Evolutionary conservation across 2,113 vertebrate species (phyloP).

Genomic region (Eretmodus cyanostictus): DNA sequence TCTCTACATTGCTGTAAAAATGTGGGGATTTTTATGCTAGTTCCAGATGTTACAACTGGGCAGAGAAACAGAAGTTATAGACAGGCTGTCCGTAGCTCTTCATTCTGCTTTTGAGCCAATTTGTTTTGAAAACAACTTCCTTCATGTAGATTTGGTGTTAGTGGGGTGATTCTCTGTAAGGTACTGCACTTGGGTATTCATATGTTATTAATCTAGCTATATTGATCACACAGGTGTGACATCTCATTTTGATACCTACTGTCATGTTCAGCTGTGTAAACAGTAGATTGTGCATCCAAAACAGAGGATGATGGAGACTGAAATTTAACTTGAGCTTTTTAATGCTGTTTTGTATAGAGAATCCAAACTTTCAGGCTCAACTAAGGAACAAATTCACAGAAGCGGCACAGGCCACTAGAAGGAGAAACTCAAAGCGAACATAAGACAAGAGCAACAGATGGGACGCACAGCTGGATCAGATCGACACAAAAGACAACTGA

Average conservation of each 20-base stretch:
- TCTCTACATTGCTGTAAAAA: background rate
- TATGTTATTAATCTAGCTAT: background rate
- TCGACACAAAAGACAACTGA: background rate
- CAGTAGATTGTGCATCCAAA: background rate
- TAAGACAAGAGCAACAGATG: background rate
- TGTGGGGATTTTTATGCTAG: rapidly evolving
- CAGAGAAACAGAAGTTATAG: background rate
- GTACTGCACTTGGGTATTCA: background rate
- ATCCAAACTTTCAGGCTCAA: background rate
- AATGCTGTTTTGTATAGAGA: background rate
- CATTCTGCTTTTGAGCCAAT: background rate
- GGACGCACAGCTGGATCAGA: background rate
- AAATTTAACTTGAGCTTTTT: no score
- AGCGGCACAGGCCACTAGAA: background rate
- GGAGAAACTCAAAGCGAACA: background rate
- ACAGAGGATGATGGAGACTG: no score
- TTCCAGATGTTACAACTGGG: background rate
- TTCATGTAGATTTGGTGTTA: background rate
- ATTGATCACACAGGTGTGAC: background rate
- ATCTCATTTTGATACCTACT: background rate
- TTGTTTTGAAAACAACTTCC: background rate
- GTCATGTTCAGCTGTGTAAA: background rate
- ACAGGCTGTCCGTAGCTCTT: background rate
- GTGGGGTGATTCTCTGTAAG: background rate
- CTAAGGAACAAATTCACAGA: background rate